Conservation (phyloP, 2,888 invertebrate genomes). For the Caenorhabditis panamensis region DNA sequence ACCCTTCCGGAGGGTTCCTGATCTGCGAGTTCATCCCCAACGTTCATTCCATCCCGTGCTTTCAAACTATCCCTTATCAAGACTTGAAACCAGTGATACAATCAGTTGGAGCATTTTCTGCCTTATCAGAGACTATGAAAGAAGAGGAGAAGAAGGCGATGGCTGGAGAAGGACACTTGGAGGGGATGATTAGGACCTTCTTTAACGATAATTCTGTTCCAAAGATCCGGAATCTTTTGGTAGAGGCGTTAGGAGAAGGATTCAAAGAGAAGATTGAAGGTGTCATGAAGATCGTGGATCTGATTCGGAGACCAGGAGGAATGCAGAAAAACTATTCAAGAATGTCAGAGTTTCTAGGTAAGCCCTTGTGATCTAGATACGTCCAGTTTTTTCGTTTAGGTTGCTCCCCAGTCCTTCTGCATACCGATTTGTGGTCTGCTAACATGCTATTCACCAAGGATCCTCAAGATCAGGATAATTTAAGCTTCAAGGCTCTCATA, state of each 20-base stretch:
- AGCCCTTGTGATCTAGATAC: no score
- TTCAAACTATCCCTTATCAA: background rate
- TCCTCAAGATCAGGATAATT: background rate
- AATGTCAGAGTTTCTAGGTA: background rate
- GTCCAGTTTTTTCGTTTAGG: no score
- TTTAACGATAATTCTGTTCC: background rate
- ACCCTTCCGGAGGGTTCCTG: background rate
- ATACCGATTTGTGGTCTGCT: background rate
- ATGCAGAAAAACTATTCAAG: background rate
- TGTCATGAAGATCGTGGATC: background rate
- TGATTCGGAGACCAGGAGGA: background rate
- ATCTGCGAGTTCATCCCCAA: background rate
- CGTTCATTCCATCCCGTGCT: background rate
- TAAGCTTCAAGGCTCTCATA: background rate
- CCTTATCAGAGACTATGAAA: background rate
- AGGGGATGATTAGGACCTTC: background rate
- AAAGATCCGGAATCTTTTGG: background rate
- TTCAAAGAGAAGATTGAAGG: background rate
- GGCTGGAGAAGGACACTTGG: background rate
- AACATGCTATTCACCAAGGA: slow-evolving; percentile 3
- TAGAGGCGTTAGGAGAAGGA: background rate
- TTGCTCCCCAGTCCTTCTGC: background rate
- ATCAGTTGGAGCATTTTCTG: background rate
- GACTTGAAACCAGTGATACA: background rate
- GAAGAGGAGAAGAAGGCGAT: background rate